Conservation (phyloP, 2,113 vertebrate species). For the Sterna hirundo region DNA sequence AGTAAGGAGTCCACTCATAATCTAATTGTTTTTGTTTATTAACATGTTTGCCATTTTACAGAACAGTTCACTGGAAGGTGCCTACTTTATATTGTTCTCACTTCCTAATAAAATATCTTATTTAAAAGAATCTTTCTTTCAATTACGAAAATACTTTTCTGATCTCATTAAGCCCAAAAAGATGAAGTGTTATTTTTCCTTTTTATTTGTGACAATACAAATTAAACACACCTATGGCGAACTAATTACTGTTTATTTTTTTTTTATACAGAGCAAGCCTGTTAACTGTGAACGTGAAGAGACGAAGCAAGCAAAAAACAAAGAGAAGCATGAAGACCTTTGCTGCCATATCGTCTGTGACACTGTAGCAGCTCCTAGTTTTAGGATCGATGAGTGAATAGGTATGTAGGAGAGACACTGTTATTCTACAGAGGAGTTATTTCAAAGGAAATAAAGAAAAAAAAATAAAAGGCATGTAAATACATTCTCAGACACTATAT, state of each 20-base stretch:
- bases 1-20: constrained; percentile 22
- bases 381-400: not conserved
- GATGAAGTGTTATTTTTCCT: constrained; percentile 12
- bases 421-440: not conserved
- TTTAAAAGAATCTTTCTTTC: constrained; percentile 14
- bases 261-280: not conserved
- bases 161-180: constrained; percentile 34
- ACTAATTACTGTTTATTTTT: not conserved
- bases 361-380: not conserved
- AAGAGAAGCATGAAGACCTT: not conserved
- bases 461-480: not conserved
- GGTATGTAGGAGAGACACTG: not conserved
- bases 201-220: constrained; percentile 45
- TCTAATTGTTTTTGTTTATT: constrained; percentile 26
- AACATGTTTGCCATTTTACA: constrained; percentile 26
- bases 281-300: not conserved
- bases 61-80: constrained; percentile 2
- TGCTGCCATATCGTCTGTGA: not conserved
- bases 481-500: not conserved
- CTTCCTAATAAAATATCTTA: constrained; percentile 5
- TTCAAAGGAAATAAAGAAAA: not conserved
- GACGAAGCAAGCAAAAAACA: not conserved
- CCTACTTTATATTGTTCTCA: constrained; percentile 4
- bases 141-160: constrained; percentile 41
- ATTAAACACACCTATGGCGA: constrained; percentile 32